Evolutionary conservation across 2,888 invertebrate species (phyloP), one percentile per base, ranked within the genome.

Genomic region (Diabrotica balteata): DNA sequence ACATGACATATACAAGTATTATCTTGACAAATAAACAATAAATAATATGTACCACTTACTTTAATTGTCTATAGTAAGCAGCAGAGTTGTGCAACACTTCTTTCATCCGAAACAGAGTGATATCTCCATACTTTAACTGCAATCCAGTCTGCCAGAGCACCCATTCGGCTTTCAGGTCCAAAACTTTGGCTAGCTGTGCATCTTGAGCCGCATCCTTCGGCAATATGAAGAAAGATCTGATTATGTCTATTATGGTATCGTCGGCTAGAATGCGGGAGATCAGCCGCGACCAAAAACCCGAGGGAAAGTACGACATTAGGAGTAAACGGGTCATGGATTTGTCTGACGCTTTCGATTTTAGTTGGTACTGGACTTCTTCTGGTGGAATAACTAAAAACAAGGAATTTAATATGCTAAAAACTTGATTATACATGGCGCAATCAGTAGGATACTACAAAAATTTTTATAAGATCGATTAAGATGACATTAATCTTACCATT

Each of bases 241-340:
- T 91, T 9, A 93, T 92, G 71, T 92, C 92, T 0, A 92, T 90
- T 17, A 96, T 91, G 46, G 92, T 89, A 73, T 93, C 91, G 81
- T 98, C 98, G 0, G 96, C 96, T 66, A 98, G 85, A 69, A 97
- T 90, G n/a, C 98, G 86, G 0, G 97, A 95, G 71, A 96, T 93
- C 32, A 99, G 88, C 1, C 98, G 87, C 0, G 98, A 94, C 98
- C 98, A 99, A 86, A 99, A 98, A 0, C 98, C 98, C 72, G 95
- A 93, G 1, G 99, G 99, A 81, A 98, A 96, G 85, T 99, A 99
- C 0, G 97, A 96, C 90, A 98, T 92, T 8, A 98, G 88, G 10
- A 99, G 86, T 63, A 98, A 86, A 0, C 96, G 87, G 0, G 91
- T 88, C 54, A 93, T 87, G 0, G 90, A 86, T 54, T 87, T 87